Base-by-base conservation (phyloP, 1,140 invertebrate genomes). In the Procambarus clarkii region DNA sequence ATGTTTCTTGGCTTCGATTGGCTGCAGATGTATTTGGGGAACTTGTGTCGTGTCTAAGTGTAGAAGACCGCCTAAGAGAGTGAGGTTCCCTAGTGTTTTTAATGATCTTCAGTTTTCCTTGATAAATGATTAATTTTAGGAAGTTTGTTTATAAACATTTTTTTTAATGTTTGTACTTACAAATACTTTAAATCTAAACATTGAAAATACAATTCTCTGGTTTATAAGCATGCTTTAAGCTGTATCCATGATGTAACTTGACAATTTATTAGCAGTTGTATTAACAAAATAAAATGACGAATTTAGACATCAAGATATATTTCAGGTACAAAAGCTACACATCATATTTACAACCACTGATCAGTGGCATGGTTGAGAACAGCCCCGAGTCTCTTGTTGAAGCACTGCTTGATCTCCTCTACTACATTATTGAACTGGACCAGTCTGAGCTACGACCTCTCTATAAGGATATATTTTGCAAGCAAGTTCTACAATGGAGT, bases 11-110 rank as follows among this genome's bases (percentile, higher is more conserved):
- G 24, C 69, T 92, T 50, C 86, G 77, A 58, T 78, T 88, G 34
- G 85, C 91, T 77, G 71, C 74, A 50, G 91, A 92, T 71, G 86
- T 92, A 15, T 92, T 92, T 84, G 91, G 74, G 48, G 91, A 92
- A 50, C 64, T 92, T 83, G 44, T 74, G n/a, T 58, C 71, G 1
- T 44, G 44, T 18, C 58, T 79, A n/a, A 84, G 60, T 50, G 21
- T 92, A 44, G 71, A 84, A 64, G 80, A 82, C 2, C 44, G 7
- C 34, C 46, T 92, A 7, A 83, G 81, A 88, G 86, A 54, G 91
- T 92, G 83, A 92, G 71, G 58, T 69, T 69, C 64, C 3, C 21
- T 69, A 21, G 21, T 69, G 13, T 34, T 74, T 34, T 34, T 34
- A 64, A 64, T 64, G 21, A 18, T 64, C 13, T 54, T 4, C 60